Evolutionary conservation across 2,113 vertebrate species (phyloP).

Genomic region (Callionymus lyra): DNA sequence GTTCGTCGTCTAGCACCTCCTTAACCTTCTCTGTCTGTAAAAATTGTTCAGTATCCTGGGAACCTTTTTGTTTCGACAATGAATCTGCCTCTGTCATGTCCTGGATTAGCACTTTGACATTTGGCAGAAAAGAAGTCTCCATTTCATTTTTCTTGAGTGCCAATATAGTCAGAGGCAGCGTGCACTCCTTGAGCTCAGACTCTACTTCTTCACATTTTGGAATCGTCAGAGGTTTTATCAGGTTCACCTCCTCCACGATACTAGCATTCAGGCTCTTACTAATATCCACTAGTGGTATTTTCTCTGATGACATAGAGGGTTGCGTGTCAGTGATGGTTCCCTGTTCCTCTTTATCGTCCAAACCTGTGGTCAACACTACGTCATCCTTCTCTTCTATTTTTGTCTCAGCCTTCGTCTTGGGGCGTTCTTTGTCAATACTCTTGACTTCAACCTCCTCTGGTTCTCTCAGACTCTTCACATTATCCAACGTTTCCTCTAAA

Average conservation of each 20-base stretch:
- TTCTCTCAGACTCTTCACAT: conserved; percentile 7
- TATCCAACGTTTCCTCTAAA: conserved; percentile 10
- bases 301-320: conserved; percentile 18
- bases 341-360: conserved; percentile 9
- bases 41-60: conserved; percentile 22
- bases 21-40: conserved; percentile 8
- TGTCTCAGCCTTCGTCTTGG: conserved; percentile 16
- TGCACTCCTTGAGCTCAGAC: conserved; percentile 37
- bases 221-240: conserved; percentile 30
- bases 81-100: conserved; percentile 7
- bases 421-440: not conserved
- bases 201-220: conserved; percentile 48
- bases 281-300: conserved; percentile 27
- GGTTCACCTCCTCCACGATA: conserved; percentile 5
- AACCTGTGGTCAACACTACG: conserved; percentile 5
- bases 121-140: conserved; percentile 22
- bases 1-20: conserved; percentile 5
- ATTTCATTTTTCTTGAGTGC: conserved; percentile 21
- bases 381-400: conserved; percentile 5
- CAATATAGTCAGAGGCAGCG: conserved; percentile 31
- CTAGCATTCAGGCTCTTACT: conserved; percentile 18
- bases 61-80: conserved; percentile 15
- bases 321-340: conserved; percentile 18
- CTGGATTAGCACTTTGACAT: conserved; percentile 20
- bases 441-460: conserved; percentile 11